Percentiles rank a stretch among this genome's conserved stretches.
Conservation (phyloP, 2,113 vertebrate species). For the Taxidea taxus region DNA sequence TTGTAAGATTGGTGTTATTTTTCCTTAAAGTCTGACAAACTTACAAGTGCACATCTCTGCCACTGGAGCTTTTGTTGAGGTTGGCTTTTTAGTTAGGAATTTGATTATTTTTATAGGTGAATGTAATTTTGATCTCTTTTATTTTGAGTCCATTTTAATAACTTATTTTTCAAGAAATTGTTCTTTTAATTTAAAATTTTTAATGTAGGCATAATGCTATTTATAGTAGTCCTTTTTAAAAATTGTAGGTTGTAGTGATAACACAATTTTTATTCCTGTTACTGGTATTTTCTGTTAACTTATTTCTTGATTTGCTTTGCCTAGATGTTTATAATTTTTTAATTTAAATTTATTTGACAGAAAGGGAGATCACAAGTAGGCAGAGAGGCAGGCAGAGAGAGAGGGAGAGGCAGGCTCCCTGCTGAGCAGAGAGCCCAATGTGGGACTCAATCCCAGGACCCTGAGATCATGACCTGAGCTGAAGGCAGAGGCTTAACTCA, state of each 20-base stretch:
- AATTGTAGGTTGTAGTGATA: not conserved
- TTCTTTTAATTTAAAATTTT: not conserved
- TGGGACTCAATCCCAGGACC: too few relatives aligned
- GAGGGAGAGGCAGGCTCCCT: too few relatives aligned
- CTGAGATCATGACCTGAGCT: too few relatives aligned
- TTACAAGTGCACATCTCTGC: not conserved
- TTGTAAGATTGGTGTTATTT: not conserved
- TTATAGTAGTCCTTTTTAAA: not conserved
- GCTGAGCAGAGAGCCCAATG: too few relatives aligned
- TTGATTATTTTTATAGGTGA: not conserved
- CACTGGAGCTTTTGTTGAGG: not conserved
- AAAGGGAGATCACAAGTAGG: too few relatives aligned
- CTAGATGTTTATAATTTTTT: not conserved
- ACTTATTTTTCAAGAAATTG: not conserved
- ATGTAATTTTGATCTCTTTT: not conserved
- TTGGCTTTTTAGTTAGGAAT: not conserved
- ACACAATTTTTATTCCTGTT: not conserved
- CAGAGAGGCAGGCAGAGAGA: too few relatives aligned
- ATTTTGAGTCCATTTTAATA: not conserved
- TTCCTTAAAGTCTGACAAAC: not conserved
- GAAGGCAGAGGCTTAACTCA: too few relatives aligned
- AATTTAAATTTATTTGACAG: too few relatives aligned
- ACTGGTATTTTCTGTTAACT: not conserved
- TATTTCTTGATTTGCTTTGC: not conserved
- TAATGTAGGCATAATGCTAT: not conserved